Percentiles rank a stretch among this genome's conserved stretches.
These are phyloP conservation scores for Elysia crispata DNA, from an alignment of 2,888 invertebrate species.

Conservation along the genomic window DNA sequence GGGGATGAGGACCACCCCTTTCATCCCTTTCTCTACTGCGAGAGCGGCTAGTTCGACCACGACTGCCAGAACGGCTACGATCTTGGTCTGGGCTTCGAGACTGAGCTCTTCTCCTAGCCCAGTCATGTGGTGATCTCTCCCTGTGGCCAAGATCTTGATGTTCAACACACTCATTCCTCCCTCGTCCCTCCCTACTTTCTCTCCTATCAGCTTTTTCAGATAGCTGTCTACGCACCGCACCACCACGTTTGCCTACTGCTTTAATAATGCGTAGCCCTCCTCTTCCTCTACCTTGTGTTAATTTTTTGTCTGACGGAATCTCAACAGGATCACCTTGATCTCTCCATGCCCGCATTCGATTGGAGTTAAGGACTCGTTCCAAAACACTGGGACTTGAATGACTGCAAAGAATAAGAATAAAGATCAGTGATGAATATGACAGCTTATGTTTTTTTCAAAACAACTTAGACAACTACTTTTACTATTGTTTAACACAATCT, in stretches of 20 bases:
- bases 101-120: neutral
- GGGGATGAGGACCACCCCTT: neutral
- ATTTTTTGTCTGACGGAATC: conserved; percentile 14
- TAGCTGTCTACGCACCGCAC: neutral
- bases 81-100: neutral
- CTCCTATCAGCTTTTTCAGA: conserved; percentile 7
- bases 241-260: neutral
- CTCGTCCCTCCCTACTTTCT: neutral
- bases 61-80: conserved; percentile 6
- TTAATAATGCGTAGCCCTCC: neutral
- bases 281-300: conserved; percentile 25
- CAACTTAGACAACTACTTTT: too few relatives aligned
- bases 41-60: conserved; percentile 25
- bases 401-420: neutral
- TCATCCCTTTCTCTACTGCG: conserved; percentile 25
- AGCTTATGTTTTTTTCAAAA: too few relatives aligned
- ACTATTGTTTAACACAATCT: too few relatives aligned
- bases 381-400: conserved; percentile 36
- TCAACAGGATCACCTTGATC: conserved; percentile 39
- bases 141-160: neutral
- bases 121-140: neutral
- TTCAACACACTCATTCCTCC: neutral
- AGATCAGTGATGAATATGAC: neutral
- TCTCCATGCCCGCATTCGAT: conserved; percentile 52
- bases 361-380: conserved; percentile 51